These are phyloP conservation scores for Aspidoscelis tigris DNA, from an alignment of 2,113 vertebrate species.

Conservation along the genomic window DNA sequence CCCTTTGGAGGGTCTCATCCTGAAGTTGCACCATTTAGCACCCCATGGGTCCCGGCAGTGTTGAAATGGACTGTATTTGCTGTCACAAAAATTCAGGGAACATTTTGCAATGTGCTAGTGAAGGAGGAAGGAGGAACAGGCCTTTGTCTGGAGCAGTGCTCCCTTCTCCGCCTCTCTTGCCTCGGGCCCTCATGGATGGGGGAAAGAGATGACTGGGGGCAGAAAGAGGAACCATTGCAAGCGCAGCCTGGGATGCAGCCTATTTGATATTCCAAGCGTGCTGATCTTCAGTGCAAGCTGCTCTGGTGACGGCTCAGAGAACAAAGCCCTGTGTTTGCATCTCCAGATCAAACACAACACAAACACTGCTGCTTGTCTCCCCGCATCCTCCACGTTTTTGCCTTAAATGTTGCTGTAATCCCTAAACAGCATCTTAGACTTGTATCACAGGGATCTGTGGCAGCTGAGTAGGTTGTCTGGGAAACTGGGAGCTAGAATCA, in stretches of 20 bases:
- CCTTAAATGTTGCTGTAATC: not conserved
- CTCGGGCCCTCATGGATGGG: not conserved
- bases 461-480: not conserved
- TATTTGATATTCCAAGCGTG: not conserved
- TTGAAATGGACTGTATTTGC: not conserved
- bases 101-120: fast-evolving
- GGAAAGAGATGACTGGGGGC: too few species aligned
- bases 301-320: not conserved
- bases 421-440: not conserved
- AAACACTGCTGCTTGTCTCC: not conserved
- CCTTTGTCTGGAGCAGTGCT: not conserved
- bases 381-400: not conserved
- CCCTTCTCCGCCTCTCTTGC: not conserved
- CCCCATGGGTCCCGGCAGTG: too few species aligned
- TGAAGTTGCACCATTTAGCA: too few species aligned
- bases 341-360: not conserved
- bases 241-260: not conserved
- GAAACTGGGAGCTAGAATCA: not conserved
- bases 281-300: fast-evolving
- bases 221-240: not conserved
- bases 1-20: too few species aligned
- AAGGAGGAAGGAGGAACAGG: too few species aligned
- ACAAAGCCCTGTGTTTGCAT: not conserved
- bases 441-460: not conserved
- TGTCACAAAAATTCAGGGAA: not conserved